Evolutionary conservation across 23 tunicate genomes (phyloP).

Genomic region (Phallusia fumigata): DNA sequence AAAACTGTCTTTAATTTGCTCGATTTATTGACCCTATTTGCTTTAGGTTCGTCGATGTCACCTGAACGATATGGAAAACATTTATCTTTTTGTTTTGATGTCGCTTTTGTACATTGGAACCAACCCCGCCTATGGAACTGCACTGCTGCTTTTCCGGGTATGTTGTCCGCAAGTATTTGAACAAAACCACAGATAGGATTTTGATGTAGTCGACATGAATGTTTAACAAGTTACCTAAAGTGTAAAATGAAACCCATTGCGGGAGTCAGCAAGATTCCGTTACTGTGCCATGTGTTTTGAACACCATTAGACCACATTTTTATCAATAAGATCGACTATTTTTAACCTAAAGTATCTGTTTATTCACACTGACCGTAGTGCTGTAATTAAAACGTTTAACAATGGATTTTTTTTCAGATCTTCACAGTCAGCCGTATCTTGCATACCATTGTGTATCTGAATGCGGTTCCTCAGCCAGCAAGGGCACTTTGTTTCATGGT

Average conservation of each 20-base stretch:
- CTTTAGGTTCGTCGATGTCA: conserved; percentile 67
- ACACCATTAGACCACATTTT: no score
- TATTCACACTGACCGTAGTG: no score
- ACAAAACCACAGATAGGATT: no score
- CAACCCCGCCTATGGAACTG: conserved; percentile 58
- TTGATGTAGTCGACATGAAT: no score
- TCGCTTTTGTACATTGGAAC: conserved; percentile 47
- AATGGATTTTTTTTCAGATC: not conserved
- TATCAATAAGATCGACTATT: no score
- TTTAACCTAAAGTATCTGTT: no score
- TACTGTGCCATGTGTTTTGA: no score
- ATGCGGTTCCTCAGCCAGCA: conserved; percentile 16
- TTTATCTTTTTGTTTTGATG: conserved; percentile 64
- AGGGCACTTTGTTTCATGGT: not conserved
- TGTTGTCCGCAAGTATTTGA: no score
- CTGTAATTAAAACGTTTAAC: no score
- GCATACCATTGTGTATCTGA: conserved; percentile 18
- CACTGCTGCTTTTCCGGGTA: conserved; percentile 56
- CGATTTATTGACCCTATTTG: not conserved
- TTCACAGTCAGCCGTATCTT: conserved; percentile 14
- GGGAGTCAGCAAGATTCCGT: no score
- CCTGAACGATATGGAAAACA: conserved; percentile 84
- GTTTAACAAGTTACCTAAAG: no score
- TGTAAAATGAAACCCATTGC: no score
- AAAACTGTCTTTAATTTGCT: not conserved